Evolutionary conservation across 2,797 vertebrate genomes (phyloP), one percentile per base, ranked within the genome.

Genomic region (Coracias cyanogaster): DNA sequence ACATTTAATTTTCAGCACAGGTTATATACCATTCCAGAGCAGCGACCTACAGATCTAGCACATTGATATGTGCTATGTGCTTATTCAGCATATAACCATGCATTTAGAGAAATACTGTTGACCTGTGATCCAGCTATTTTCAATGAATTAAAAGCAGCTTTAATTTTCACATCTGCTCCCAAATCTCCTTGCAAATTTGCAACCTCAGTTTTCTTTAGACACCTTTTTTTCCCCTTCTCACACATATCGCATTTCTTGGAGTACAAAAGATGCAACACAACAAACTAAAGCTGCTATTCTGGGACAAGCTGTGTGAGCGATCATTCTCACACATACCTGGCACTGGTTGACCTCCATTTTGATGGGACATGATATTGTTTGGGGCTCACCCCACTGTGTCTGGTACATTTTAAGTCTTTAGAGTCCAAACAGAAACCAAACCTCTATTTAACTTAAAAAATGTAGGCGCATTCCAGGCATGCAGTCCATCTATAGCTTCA

Each of bases 1-100:
- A 96, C 95, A 95, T 96, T 94, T 97, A 96, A 97, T 97, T 97
- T 97, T 95, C 97, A 83, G 90, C 80, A 87, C 65, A 82, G 77
- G 82, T 91, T 95, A 94, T 94, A 93, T 90, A 89, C 82, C 52
- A 71, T 94, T 96, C 62, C 74, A 43, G 52, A 89, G 78, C 26
- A 89, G 82, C 2, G 1, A 67, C 80, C 91, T 91, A 61, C 79
- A 94, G 82, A 77, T 80, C 54, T 80, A 94, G 87, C 85, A 55
- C 85, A 86, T 80, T 57, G 54, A 66, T 91, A 45, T 39, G 61
- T 84, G 35, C 67, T 86, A 43, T 60, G 12, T 83, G 92, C 82
- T 51, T 77, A 24, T 84, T 89, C 71, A 82, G 89, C 65, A 49
- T 81, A 76, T n/a, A 84, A 72, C 78, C 79, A 85, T 1, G 1